phyloP scores from a whole-genome alignment of 1,140 invertebrate genomes.

The Atta texana region DNA sequence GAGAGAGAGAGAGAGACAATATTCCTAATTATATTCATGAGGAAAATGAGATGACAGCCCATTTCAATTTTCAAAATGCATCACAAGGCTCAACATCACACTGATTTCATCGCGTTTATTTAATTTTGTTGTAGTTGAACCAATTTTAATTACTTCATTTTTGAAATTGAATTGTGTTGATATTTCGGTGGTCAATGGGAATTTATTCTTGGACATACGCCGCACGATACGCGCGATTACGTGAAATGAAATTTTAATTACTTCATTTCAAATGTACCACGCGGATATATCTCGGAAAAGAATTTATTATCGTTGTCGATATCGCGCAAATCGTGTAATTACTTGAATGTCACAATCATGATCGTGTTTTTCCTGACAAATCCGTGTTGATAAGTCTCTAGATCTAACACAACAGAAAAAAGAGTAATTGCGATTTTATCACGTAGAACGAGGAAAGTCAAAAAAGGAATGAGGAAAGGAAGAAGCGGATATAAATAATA shows the following conservation, averaged over 20 bases:
- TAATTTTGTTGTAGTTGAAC: slow-evolving; percentile 28
- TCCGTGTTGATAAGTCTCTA: slow-evolving; percentile 19
- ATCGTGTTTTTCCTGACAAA: slow-evolving; percentile 23
- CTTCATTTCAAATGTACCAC: slow-evolving; percentile 35
- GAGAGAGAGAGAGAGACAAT: neutral
- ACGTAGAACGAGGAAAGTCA: slow-evolving; percentile 1
- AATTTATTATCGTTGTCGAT: slow-evolving; percentile 44
- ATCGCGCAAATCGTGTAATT: slow-evolving; percentile 18
- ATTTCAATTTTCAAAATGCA: neutral
- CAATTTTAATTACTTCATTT: slow-evolving; percentile 45
- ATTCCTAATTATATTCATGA: slow-evolving; percentile 16
- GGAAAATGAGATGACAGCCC: neutral
- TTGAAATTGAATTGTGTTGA: slow-evolving; percentile 19
- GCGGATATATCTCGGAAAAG: slow-evolving; percentile 26
- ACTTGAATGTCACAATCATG: slow-evolving; percentile 35
- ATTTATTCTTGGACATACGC: slow-evolving; percentile 11
- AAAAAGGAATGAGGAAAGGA: neutral
- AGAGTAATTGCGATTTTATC: slow-evolving; percentile 57
- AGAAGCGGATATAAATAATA: slow-evolving; percentile 21
- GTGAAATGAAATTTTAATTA: slow-evolving; percentile 43
- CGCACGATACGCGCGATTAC: neutral
- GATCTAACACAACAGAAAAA: slow-evolving; percentile 1
- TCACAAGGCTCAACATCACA: neutral
- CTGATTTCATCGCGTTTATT: slow-evolving; percentile 19
- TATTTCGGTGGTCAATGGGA: slow-evolving; percentile 27